Base-by-base conservation (phyloP, 1,140 invertebrate species). In the Papilio dardanus region DNA sequence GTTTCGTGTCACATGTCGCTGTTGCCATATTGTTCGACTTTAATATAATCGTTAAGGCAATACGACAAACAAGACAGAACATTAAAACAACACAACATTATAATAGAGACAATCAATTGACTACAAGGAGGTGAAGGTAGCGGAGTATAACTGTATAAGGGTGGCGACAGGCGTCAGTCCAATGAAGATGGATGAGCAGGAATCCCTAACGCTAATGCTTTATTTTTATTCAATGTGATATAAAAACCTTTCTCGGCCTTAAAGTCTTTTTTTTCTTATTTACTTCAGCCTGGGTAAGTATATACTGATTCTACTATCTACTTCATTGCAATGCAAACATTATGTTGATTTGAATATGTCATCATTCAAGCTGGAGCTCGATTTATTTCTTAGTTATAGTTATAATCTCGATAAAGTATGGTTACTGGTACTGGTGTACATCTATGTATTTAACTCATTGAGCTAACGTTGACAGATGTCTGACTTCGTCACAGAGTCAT, bases 171-270 rank as follows among this genome's bases (percentile, higher is more conserved):
- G 24, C 30, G 69, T 50, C 69, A 50, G 28, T 71, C 14, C 69
- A 71, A 71, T 50, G 40, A 71, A 71, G 69, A 71, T 71, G 40
- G 69, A 71, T 71, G 40, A 42, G 50, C 69, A 71, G 6, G 40
- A 35, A 19, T 71, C 30, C n/a, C 19, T 28, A 50, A 46, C 37
- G 69, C 69, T 71, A 71, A 71, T 71, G 69, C 40, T 71, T 50
- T 71, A 71, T 50, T 71, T n/a, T 31, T 35, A n/a, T 50, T 71
- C 69, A 50, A 24, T 50, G 69, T 40, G n/a, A 71, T 71, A 12
- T 71, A 40, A 42, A 28, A 40, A 71, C 21, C 30, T 62, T 62
- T 28, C 24, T 28, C 54, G 21, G 10, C 12, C 54, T 12, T 58
- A 62, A 62, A 24, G 24, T 28, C 24, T 16, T 5, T 28, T 14